Evolutionary conservation across 1,140 invertebrate genomes (phyloP).

Genomic region (Diprion similis): DNA sequence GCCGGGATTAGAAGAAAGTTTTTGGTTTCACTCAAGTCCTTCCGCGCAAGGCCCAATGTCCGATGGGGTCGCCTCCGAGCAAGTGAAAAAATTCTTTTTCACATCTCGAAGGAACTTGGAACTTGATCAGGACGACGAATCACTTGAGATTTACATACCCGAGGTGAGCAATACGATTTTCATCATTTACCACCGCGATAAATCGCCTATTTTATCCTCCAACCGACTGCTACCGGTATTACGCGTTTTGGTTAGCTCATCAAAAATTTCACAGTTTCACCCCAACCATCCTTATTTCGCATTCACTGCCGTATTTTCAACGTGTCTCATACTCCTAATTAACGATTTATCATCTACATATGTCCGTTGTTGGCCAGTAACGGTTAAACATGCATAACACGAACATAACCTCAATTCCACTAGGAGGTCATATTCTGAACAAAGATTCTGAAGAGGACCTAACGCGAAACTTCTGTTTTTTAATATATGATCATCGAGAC

Average conservation of each 20-base stretch:
- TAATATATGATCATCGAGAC: too few relatives aligned
- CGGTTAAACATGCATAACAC: too few relatives aligned
- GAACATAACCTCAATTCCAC: too few relatives aligned
- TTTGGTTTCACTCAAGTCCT: conserved; percentile 48
- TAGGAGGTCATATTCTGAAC: too few relatives aligned
- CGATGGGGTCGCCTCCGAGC: conserved; percentile 73
- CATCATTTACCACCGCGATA: background rate
- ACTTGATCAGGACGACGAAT: conserved; percentile 67
- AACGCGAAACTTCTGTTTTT: too few relatives aligned
- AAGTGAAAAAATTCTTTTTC: conserved; percentile 83
- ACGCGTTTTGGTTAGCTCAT: conserved; percentile 38
- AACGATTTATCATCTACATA: too few relatives aligned
- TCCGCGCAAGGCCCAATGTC: conserved; percentile 67
- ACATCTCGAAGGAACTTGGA: conserved; percentile 67
- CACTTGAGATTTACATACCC: conserved; percentile 79
- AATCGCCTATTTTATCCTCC: conserved; percentile 11
- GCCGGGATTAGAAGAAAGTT: conserved; percentile 53
- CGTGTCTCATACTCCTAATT: conserved; percentile 2
- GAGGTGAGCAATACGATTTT: conserved; percentile 62
- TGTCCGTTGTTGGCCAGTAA: too few relatives aligned
- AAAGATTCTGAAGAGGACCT: too few relatives aligned
- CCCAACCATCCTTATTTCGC: conserved; percentile 5
- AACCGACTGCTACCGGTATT: conserved; percentile 36
- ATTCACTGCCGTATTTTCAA: conserved; percentile 26
- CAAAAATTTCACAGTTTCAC: background rate